These are phyloP conservation scores for Ophion ellenae DNA, from an alignment of 2,888 invertebrate species.

Conservation along the genomic window DNA sequence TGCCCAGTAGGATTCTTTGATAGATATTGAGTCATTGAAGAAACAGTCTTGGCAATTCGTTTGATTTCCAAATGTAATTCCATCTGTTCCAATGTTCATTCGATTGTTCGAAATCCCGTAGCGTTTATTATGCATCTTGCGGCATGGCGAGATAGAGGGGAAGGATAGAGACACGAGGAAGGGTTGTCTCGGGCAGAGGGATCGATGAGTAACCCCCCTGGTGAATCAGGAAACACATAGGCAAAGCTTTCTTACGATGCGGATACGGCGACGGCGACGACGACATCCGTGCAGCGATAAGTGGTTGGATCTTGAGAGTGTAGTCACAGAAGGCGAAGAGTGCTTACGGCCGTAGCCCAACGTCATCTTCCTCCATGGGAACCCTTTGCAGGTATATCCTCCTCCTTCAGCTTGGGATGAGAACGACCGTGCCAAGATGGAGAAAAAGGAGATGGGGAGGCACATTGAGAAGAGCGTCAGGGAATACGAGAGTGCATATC, in stretches of 20 bases:
- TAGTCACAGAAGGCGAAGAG: constrained; percentile 79
- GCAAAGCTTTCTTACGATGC: constrained; percentile 10
- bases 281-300: constrained; percentile 67
- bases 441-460: constrained; percentile 35
- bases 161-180: neutral
- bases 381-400: constrained; percentile 61
- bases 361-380: constrained; percentile 73
- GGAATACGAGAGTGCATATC: constrained; percentile 44
- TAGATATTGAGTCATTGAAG: neutral
- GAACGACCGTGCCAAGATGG: constrained; percentile 40
- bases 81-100: neutral
- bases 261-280: constrained; percentile 41
- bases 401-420: constrained; percentile 62
- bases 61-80: too few species aligned
- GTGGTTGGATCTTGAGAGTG: constrained; percentile 79
- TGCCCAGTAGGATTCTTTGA: neutral
- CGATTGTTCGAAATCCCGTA: neutral
- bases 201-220: neutral
- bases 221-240: constrained; percentile 4
- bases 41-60: too few species aligned
- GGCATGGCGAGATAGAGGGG: neutral
- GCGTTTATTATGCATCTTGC: neutral
- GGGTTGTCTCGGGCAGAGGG: neutral
- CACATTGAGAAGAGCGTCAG: constrained; percentile 70
- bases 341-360: constrained; percentile 75